Percentiles rank a stretch among this genome's conserved stretches.
Conservation (phyloP, 1,140 invertebrate species). For the Rhynchophorus ferrugineus region DNA sequence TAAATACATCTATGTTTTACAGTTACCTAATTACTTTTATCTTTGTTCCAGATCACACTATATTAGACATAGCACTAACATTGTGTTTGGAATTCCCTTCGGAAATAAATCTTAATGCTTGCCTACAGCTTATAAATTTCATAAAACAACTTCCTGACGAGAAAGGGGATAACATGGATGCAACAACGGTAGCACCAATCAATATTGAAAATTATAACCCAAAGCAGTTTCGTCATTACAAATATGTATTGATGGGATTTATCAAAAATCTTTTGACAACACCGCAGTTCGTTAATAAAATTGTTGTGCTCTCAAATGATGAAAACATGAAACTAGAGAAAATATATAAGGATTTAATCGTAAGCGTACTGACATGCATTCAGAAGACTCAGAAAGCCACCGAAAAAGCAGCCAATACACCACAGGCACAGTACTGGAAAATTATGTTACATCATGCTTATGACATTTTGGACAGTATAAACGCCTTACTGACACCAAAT, state of each 20-base stretch:
- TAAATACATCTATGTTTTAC: too few species aligned
- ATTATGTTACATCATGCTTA: conserved; percentile 67
- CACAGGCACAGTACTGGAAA: conserved; percentile 70
- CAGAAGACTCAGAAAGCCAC: conserved; percentile 52
- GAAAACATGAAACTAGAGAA: conserved; percentile 47
- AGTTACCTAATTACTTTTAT: too few species aligned
- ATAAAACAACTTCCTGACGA: conserved; percentile 56
- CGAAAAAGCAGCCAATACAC: conserved; percentile 45
- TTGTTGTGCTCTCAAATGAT: conserved; percentile 42
- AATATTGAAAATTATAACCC: conserved; percentile 48
- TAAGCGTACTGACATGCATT: conserved; percentile 59
- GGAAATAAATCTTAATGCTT: conserved; percentile 53
- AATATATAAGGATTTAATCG: conserved; percentile 58
- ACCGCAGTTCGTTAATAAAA: conserved; percentile 58
- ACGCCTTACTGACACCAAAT: conserved; percentile 65
- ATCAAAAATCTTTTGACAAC: conserved; percentile 59
- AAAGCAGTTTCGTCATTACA: conserved; percentile 74
- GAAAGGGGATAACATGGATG: conserved; percentile 44
- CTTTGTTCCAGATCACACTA: conserved; percentile 1
- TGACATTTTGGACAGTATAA: conserved; percentile 68
- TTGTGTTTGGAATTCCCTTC: conserved; percentile 60
- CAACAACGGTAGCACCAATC: conserved; percentile 39
- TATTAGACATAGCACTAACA: conserved; percentile 60
- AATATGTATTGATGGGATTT: conserved; percentile 66
- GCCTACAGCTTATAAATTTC: conserved; percentile 59